These are phyloP conservation scores for Druon quercuslanigerum DNA, from an alignment of 1,140 invertebrate genomes.

Conservation along the genomic window DNA sequence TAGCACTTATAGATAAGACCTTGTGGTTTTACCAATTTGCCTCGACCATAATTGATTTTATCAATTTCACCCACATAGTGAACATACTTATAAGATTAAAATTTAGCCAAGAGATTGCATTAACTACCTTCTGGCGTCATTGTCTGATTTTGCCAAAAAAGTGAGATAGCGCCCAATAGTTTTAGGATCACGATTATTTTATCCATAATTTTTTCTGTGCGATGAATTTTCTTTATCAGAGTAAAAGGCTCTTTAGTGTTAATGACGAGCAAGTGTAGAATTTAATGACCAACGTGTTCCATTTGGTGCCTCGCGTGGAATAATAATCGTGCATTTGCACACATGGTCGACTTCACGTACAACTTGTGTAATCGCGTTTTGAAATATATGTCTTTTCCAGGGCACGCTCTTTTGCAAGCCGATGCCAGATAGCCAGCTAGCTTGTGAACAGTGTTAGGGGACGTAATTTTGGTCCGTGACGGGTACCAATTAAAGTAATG, in stretches of 20 bases:
- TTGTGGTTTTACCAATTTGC: too few relatives aligned
- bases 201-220: too few relatives aligned
- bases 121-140: too few relatives aligned
- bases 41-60: background rate
- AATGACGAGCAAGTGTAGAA: constrained; percentile 18
- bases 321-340: constrained; percentile 17
- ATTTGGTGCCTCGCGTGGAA: constrained; percentile 4
- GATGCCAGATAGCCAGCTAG: constrained; percentile 5
- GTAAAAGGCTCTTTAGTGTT: constrained; percentile 3
- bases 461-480: constrained; percentile 37
- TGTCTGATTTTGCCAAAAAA: too few relatives aligned
- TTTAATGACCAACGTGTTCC: constrained; percentile 24
- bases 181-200: background rate
- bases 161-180: too few relatives aligned
- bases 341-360: constrained; percentile 19
- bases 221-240: background rate
- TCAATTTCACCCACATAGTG: too few relatives aligned
- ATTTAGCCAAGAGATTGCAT: too few relatives aligned
- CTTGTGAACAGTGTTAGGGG: background rate
- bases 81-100: too few relatives aligned
- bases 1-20: too few relatives aligned
- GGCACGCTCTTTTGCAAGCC: background rate
- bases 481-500: constrained; percentile 47
- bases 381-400: constrained; percentile 1
- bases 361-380: constrained; percentile 14